These are phyloP conservation scores for Aix galericulata DNA, from an alignment of 2,113 vertebrate species.

Conservation along the genomic window DNA sequence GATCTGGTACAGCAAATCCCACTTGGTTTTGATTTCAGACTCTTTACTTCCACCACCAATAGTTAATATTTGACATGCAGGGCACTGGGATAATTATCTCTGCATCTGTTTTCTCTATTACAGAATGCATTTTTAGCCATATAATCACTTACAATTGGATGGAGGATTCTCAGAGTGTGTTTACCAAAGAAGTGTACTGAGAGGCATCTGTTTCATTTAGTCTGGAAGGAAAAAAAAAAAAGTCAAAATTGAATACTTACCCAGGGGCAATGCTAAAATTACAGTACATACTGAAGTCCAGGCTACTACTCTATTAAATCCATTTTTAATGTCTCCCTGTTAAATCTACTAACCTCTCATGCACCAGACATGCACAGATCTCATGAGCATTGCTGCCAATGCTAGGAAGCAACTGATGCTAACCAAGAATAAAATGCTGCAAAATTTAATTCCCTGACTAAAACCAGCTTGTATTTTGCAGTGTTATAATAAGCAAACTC, in stretches of 20 bases:
- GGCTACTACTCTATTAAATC: conserved; percentile 44
- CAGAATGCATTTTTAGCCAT: conserved; percentile 13
- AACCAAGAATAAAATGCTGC: conserved; percentile 32
- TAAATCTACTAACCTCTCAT: conserved; percentile 20
- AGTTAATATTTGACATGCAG: conserved; percentile 40
- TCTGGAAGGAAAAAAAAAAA: background rate
- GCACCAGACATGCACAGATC: conserved; percentile 30
- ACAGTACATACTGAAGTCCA: background rate
- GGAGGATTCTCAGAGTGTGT: conserved; percentile 31
- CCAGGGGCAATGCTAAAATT: conserved; percentile 27
- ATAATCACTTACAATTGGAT: conserved; percentile 29
- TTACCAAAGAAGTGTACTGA: conserved; percentile 12
- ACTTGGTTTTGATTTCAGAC: background rate
- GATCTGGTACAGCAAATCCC: background rate
- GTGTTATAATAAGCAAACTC: conserved; percentile 25
- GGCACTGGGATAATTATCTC: conserved; percentile 40
- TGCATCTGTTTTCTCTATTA: conserved; percentile 61
- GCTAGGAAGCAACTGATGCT: conserved; percentile 25
- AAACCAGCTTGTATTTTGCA: conserved; percentile 45
- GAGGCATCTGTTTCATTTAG: conserved; percentile 53
- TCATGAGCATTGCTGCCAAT: conserved; percentile 22
- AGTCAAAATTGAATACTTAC: conserved; percentile 19
- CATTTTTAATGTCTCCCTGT: conserved; percentile 48
- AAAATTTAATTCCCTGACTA: conserved; percentile 52
- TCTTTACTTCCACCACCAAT: background rate